A percentile compares a stretch with the other conserved stretches of the same genome.
Evolutionary conservation across 1,140 invertebrate species (phyloP).

Genomic region (Oryctes rhinoceros): DNA sequence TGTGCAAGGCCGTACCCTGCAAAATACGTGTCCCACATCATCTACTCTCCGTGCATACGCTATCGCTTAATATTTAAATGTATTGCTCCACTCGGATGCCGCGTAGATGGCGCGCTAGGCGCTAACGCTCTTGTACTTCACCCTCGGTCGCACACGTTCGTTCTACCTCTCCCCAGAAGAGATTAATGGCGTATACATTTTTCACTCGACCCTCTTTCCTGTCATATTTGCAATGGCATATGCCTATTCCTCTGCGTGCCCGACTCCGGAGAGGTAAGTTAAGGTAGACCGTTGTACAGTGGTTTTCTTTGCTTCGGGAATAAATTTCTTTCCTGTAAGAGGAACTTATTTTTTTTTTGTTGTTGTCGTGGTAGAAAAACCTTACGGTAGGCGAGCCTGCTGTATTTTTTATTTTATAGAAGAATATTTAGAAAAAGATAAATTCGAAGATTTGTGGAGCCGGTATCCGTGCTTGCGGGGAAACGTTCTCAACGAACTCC

Average conservation of each 20-base stretch:
- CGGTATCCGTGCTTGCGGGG: too few species aligned
- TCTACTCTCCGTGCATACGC: neutral
- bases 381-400: too few species aligned
- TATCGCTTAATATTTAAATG: slow-evolving; percentile 19
- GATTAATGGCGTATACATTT: slow-evolving; percentile 19
- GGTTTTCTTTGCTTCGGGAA: neutral
- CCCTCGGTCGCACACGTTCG: neutral
- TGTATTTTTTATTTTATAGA: too few species aligned
- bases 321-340: neutral
- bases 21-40: neutral
- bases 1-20: too few species aligned
- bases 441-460: too few species aligned
- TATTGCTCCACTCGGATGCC: slow-evolving; percentile 4
- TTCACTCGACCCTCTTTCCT: slow-evolving; percentile 12
- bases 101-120: neutral
- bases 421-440: too few species aligned
- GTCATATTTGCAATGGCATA: slow-evolving; percentile 8
- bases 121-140: neutral
- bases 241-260: neutral
- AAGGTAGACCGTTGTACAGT: neutral
- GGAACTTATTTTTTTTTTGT: too few species aligned
- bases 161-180: neutral
- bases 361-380: too few species aligned
- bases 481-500: too few species aligned
- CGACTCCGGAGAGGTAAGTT: neutral